Percentiles rank a stretch among this genome's conserved stretches.
Evolutionary conservation across 2,113 vertebrate species (phyloP).

Genomic region (Macaca mulatta): DNA sequence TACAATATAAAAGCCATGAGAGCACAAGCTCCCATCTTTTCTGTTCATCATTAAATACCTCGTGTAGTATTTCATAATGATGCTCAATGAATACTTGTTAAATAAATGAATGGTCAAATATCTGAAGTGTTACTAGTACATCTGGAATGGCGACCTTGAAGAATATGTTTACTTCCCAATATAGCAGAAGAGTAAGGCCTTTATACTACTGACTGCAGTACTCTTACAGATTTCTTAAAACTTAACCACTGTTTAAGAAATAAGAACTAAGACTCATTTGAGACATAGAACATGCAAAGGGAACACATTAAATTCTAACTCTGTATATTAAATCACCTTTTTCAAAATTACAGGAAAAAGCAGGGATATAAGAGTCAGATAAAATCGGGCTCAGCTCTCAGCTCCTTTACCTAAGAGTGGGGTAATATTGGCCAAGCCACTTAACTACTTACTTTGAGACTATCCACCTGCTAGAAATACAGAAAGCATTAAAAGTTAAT

Average conservation of each 20-base stretch:
- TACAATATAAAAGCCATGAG: not conserved
- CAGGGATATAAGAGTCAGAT: not conserved
- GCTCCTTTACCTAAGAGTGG: not conserved
- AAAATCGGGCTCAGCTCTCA: not conserved
- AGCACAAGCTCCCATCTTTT: not conserved
- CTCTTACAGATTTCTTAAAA: not conserved
- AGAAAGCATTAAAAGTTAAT: not conserved
- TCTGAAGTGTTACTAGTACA: not conserved
- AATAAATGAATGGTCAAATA: not conserved
- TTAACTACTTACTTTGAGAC: not conserved
- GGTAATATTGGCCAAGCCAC: not conserved
- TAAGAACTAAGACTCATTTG: not conserved
- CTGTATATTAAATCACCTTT: not conserved
- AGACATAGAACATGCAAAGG: not conserved
- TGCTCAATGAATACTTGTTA: not conserved
- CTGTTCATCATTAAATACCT: not conserved
- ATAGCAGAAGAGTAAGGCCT: not conserved
- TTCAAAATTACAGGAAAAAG: not conserved
- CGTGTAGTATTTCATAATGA: not conserved
- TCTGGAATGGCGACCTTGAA: not conserved
- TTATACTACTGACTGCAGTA: not conserved
- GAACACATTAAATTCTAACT: not conserved
- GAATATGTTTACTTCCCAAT: not conserved
- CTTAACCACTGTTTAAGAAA: not conserved
- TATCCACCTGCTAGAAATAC: not conserved